These are phyloP conservation scores for Pterocles burchelli DNA, from an alignment of 2,113 vertebrate genomes.

Conservation along the genomic window DNA sequence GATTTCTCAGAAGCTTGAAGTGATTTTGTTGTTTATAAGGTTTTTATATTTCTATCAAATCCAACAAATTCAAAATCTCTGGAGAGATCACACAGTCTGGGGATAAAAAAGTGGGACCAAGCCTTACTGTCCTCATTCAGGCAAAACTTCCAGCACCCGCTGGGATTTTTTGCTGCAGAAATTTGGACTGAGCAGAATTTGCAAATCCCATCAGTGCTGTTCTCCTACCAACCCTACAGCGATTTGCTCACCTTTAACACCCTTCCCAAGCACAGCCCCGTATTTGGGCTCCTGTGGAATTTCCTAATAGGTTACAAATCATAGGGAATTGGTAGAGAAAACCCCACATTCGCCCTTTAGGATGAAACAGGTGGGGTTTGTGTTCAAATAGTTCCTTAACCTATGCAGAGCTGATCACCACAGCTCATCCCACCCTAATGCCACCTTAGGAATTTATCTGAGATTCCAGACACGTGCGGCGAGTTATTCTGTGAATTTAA, in stretches of 20 bases:
- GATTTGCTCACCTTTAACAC: neutral
- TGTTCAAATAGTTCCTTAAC: neutral
- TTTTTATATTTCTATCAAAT: neutral
- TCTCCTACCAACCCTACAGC: neutral
- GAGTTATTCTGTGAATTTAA: neutral
- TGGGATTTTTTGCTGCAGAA: neutral
- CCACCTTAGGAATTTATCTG: neutral
- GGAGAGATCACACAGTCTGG: neutral
- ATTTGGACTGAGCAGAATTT: neutral
- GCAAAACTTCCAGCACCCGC: neutral
- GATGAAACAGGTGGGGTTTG: neutral
- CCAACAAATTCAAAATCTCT: neutral
- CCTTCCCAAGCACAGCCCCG: neutral
- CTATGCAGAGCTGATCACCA: accelerated
- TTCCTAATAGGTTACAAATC: neutral
- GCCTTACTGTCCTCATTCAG: neutral
- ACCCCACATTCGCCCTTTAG: neutral
- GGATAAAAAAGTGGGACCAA: neutral
- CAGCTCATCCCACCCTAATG: neutral
- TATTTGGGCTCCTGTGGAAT: neutral
- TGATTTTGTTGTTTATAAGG: neutral
- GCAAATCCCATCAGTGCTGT: neutral
- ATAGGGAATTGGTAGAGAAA: neutral
- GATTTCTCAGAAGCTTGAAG: neutral
- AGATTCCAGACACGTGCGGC: neutral